A percentile compares a stretch with the other conserved stretches of the same genome.
These are phyloP conservation scores for Cheilosia grossa DNA, from an alignment of 2,888 invertebrate genomes.

Conservation along the genomic window DNA sequence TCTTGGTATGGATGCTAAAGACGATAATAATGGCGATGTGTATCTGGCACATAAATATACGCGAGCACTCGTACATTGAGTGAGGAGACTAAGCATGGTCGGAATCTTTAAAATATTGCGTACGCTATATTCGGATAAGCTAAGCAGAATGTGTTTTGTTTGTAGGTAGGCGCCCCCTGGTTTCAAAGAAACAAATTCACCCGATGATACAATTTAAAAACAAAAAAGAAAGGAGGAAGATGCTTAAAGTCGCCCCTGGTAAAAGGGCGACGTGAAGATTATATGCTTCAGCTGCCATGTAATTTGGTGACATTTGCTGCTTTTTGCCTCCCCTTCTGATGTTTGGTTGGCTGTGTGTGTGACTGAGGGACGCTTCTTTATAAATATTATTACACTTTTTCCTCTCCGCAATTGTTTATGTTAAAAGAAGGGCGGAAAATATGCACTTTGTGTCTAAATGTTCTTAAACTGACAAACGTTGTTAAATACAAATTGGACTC, in stretches of 20 bases:
- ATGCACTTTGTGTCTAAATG: slow-evolving; percentile 14
- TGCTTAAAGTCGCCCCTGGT: slow-evolving; percentile 3
- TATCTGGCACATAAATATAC: slow-evolving; percentile 48
- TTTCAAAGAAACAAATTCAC: no score
- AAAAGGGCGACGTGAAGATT: slow-evolving; percentile 46
- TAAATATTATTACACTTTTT: neutral
- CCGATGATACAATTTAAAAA: neutral
- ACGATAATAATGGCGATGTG: slow-evolving; percentile 39
- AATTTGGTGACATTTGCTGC: slow-evolving; percentile 60
- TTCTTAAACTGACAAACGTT: slow-evolving; percentile 29
- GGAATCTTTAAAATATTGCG: neutral
- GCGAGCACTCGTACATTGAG: neutral
- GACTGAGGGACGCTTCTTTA: slow-evolving; percentile 23
- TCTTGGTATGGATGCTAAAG: slow-evolving; percentile 19
- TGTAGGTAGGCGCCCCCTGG: neutral
- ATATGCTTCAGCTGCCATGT: slow-evolving; percentile 54
- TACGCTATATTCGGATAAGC: neutral
- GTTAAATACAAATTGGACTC: slow-evolving; percentile 44
- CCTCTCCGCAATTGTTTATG: no score
- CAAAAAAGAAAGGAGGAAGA: neutral
- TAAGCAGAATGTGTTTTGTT: neutral
- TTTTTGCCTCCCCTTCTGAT: slow-evolving; percentile 36
- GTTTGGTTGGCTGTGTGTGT: neutral
- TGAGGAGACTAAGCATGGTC: slow-evolving; percentile 7
- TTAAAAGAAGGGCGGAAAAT: slow-evolving; percentile 11